phyloP scores from a whole-genome alignment of 2,888 invertebrate genomes.

The Caenorhabditis sp. region DNA sequence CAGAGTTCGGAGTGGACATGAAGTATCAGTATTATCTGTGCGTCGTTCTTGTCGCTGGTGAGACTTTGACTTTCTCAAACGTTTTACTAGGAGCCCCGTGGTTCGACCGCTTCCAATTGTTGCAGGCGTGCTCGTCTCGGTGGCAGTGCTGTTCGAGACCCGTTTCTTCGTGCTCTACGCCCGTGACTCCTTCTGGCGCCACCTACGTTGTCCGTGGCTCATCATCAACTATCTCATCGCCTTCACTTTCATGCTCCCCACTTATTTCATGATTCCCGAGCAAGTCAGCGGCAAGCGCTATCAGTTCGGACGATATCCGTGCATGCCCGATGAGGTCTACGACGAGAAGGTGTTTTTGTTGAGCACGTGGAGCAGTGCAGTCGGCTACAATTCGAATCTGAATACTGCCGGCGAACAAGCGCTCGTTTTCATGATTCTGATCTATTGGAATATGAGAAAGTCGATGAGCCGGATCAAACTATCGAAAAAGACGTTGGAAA shows the following conservation, averaged over 20 bases:
- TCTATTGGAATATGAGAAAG: conserved; percentile 36
- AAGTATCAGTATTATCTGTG: conserved; percentile 13
- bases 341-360: conserved; percentile 34
- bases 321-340: conserved; percentile 21
- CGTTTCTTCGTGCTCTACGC: conserved; percentile 40
- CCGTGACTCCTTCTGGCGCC: conserved; percentile 12
- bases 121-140: conserved; percentile 13
- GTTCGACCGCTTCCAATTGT: no score
- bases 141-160: conserved; percentile 18
- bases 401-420: conserved; percentile 21
- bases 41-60: conserved; percentile 1
- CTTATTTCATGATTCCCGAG: conserved; percentile 25
- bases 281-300: conserved; percentile 11
- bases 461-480: conserved; percentile 21
- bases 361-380: conserved; percentile 31
- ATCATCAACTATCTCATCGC: conserved; percentile 1
- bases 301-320: conserved; percentile 24
- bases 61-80: neutral
- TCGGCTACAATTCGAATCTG: neutral
- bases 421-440: conserved; percentile 6
- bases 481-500: conserved; percentile 26
- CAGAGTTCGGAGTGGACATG: neutral
- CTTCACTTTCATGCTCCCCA: neutral
- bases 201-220: conserved; percentile 19
- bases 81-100: no score